A percentile compares a stretch with the other conserved stretches of the same genome.
phyloP scores from a whole-genome alignment of 2,888 invertebrate species.

The Marronus borbonicus region DNA sequence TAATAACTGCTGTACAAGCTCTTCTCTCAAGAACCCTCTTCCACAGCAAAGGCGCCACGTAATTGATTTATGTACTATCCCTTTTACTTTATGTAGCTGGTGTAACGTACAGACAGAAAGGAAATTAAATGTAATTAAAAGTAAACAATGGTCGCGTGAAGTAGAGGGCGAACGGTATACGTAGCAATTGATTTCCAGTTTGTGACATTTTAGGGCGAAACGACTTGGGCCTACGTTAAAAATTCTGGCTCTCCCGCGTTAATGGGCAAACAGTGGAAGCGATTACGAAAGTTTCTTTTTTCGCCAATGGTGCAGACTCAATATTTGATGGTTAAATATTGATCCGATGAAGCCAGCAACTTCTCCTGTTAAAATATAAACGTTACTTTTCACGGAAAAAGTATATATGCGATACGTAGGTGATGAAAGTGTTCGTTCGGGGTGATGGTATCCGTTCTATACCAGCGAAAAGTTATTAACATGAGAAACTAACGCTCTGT shows the following conservation, averaged over 20 bases:
- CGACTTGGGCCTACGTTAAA: background rate
- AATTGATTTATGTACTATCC: background rate
- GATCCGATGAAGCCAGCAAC: background rate
- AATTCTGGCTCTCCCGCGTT: background rate
- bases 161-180: conserved; percentile 9
- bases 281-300: conserved; percentile 5
- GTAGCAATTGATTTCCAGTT: conserved; percentile 21
- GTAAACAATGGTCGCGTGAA: conserved; percentile 29
- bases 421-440: too few relatives aligned
- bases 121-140: conserved; percentile 36
- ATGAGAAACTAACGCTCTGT: too few relatives aligned
- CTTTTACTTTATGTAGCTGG: background rate
- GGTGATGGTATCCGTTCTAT: too few relatives aligned
- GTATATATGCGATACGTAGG: background rate
- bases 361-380: background rate
- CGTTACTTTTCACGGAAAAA: background rate
- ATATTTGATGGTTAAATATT: conserved; percentile 14
- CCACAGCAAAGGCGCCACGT: background rate
- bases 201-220: conserved; percentile 2
- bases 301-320: background rate
- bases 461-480: too few relatives aligned
- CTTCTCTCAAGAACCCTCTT: too few relatives aligned
- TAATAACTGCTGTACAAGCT: too few relatives aligned
- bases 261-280: conserved; percentile 19
- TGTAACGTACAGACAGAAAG: background rate